These are phyloP conservation scores for Stichopus chloronotus DNA, from an alignment of 35 echinoderm and acorn worm genomes.

Conservation along the genomic window DNA sequence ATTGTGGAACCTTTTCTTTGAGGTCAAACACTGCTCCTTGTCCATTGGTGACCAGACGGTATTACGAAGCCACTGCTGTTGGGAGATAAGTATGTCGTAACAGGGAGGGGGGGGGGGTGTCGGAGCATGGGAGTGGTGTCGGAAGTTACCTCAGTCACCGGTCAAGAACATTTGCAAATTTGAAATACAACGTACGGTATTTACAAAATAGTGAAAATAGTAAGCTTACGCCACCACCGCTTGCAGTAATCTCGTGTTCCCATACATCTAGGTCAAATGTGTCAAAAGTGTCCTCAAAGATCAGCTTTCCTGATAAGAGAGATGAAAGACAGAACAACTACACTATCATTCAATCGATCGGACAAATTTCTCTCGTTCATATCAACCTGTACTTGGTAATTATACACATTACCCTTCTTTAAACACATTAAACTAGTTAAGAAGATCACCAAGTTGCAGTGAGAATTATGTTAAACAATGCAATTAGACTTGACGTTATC, in stretches of 20 bases:
- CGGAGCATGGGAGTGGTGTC: too few relatives aligned
- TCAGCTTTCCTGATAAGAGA: constrained; percentile 21
- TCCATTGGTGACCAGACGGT: too few relatives aligned
- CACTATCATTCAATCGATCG: neutral
- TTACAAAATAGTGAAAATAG: neutral
- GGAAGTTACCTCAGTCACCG: too few relatives aligned
- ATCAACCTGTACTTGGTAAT: neutral
- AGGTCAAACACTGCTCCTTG: too few relatives aligned
- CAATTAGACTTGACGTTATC: neutral
- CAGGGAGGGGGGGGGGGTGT: too few relatives aligned
- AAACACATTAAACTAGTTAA: neutral
- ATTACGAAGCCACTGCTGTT: too few relatives aligned
- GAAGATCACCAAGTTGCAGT: constrained; percentile 11
- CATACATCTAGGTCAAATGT: constrained; percentile 77
- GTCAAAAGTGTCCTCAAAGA: constrained; percentile 90
- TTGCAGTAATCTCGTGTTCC: constrained; percentile 93
- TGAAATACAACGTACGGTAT: too few relatives aligned
- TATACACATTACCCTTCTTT: neutral
- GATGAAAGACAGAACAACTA: neutral
- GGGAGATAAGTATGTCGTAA: too few relatives aligned
- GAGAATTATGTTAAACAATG: neutral
- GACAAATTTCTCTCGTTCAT: too few relatives aligned
- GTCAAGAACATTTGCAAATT: too few relatives aligned
- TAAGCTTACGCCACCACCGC: constrained; percentile 88
- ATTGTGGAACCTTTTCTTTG: too few relatives aligned